Evolutionary conservation across 2,113 vertebrate species (phyloP).

Genomic region (Thunnus maccoyii): DNA sequence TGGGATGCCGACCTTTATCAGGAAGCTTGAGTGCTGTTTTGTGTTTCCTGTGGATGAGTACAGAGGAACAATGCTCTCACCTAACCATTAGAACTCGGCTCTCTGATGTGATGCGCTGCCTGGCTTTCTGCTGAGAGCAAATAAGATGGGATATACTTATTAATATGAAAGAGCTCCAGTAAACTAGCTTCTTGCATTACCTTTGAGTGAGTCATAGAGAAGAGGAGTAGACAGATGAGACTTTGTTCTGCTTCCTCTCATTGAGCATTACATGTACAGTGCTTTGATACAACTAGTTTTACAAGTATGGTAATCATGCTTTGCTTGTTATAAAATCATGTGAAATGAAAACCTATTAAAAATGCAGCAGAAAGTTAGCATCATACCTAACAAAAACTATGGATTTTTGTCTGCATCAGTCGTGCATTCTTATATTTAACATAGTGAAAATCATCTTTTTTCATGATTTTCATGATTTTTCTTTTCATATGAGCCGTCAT

Average conservation of each 20-base stretch:
- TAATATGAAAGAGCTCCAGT: constrained; percentile 81
- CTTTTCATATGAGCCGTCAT: constrained; percentile 63
- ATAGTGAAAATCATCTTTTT: constrained; percentile 50
- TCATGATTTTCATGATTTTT: constrained; percentile 21
- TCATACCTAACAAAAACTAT: constrained; percentile 26
- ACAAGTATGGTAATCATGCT: constrained; percentile 76
- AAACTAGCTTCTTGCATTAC: constrained; percentile 84
- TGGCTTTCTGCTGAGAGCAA: constrained; percentile 82
- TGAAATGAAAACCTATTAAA: constrained; percentile 68
- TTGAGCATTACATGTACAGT: constrained; percentile 69
- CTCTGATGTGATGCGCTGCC: constrained; percentile 81
- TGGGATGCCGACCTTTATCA: constrained; percentile 87
- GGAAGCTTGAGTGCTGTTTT: constrained; percentile 90
- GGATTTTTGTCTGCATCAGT: constrained; percentile 57
- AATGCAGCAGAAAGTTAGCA: constrained; percentile 51
- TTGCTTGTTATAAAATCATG: constrained; percentile 69
- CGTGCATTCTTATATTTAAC: constrained; percentile 33
- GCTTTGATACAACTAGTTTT: constrained; percentile 75
- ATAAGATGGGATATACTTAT: constrained; percentile 85
- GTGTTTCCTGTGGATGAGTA: constrained; percentile 87
- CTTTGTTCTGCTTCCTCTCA: constrained; percentile 76
- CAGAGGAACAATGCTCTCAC: constrained; percentile 86
- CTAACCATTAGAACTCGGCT: constrained; percentile 80
- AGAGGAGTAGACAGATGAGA: constrained; percentile 67
- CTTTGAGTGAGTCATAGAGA: constrained; percentile 73